Conservation (phyloP, 2,888 invertebrate genomes). For the Podabrus alpinus region DNA sequence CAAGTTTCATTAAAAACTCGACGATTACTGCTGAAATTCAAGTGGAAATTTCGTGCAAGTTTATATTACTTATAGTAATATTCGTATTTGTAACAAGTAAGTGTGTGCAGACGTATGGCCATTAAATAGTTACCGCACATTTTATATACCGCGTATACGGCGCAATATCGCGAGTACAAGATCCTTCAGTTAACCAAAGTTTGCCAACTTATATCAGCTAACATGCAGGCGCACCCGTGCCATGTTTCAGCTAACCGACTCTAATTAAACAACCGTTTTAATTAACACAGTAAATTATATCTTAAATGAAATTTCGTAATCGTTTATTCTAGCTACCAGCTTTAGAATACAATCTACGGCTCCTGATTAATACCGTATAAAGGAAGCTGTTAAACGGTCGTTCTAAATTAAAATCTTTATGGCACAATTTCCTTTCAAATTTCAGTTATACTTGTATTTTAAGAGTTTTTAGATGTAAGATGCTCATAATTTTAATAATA, state of each 20-base stretch:
- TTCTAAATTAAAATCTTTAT: slow-evolving; percentile 15
- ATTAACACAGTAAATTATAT: slow-evolving; percentile 59
- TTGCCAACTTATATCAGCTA: slow-evolving; percentile 53
- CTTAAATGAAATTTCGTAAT: slow-evolving; percentile 57
- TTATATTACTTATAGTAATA: neutral
- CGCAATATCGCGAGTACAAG: slow-evolving; percentile 44
- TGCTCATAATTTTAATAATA: neutral
- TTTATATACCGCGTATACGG: slow-evolving; percentile 41
- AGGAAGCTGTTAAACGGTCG: slow-evolving; percentile 20
- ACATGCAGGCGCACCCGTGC: slow-evolving; percentile 50
- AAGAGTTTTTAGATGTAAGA: neutral
- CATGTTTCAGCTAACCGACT: slow-evolving; percentile 53
- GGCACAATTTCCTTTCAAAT: neutral
- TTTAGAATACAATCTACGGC: slow-evolving; percentile 26
- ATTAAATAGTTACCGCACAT: slow-evolving; percentile 40
- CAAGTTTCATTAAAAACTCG: neutral
- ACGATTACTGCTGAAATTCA: neutral
- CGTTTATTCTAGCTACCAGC: slow-evolving; percentile 47
- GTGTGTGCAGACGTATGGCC: slow-evolving; percentile 32
- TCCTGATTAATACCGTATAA: slow-evolving; percentile 29
- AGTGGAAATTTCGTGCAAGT: neutral
- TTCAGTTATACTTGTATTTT: neutral
- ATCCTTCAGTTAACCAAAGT: slow-evolving; percentile 50
- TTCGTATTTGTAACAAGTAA: slow-evolving; percentile 1
- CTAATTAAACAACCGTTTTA: slow-evolving; percentile 60